These are phyloP conservation scores for Drosophila pseudoobscura DNA, from an alignment of 1,140 invertebrate species.

Conservation along the genomic window DNA sequence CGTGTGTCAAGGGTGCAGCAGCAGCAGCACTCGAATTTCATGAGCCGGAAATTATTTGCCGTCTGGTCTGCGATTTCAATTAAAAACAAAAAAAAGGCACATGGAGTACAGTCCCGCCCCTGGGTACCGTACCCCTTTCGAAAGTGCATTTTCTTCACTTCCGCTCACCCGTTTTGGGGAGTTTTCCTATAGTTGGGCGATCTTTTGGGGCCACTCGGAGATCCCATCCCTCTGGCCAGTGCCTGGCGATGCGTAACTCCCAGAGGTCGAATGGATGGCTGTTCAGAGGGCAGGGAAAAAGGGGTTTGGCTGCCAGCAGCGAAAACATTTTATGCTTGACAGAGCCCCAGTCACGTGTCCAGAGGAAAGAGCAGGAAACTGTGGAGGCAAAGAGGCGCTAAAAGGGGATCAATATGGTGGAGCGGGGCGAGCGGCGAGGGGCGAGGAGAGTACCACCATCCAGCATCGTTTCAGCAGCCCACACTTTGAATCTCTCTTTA, in stretches of 20 bases:
- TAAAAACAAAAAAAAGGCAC: slow-evolving; percentile 21
- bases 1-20: slow-evolving; percentile 47
- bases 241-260: slow-evolving; percentile 65
- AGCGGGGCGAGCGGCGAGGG: too few species aligned
- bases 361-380: slow-evolving; percentile 1
- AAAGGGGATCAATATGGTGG: too few species aligned
- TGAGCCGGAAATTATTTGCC: slow-evolving; percentile 72
- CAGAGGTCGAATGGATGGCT: not conserved
- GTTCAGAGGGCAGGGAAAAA: slow-evolving; percentile 12
- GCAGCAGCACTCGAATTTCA: slow-evolving; percentile 66
- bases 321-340: slow-evolving; percentile 40
- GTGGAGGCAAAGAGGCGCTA: too few species aligned
- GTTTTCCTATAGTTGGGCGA: slow-evolving; percentile 42
- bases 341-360: slow-evolving; percentile 39
- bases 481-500: too few species aligned
- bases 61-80: slow-evolving; percentile 80
- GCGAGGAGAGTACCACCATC: too few species aligned
- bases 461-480: too few species aligned
- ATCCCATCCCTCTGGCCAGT: slow-evolving; percentile 72
- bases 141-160: slow-evolving; percentile 52
- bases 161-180: slow-evolving; percentile 1
- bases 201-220: slow-evolving; percentile 51
- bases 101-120: slow-evolving; percentile 13
- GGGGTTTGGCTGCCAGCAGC: slow-evolving; percentile 28
- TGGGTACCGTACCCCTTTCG: not conserved